Conservation (phyloP, 2,797 vertebrate species). For the Hephaestus fuliginosus region DNA sequence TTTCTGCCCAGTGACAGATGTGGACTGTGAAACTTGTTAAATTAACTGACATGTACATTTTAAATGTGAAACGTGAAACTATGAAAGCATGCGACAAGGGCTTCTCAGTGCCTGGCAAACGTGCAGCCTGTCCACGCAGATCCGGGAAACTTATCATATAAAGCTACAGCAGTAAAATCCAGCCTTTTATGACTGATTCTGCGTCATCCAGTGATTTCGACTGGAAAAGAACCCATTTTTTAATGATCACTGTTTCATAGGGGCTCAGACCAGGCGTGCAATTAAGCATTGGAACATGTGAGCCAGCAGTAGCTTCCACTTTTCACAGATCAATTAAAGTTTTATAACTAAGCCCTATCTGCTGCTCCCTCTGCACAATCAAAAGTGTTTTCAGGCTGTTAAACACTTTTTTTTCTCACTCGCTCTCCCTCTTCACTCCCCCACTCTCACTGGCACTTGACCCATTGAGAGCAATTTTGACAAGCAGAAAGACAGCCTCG, state of each 20-base stretch:
- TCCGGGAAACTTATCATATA: conserved; percentile 83
- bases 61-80: conserved; percentile 73
- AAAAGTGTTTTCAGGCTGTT: conserved; percentile 84
- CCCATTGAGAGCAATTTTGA: conserved; percentile 83
- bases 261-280: conserved; percentile 78
- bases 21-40: conserved; percentile 64
- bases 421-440: conserved; percentile 42
- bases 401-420: conserved; percentile 68
- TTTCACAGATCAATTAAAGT: conserved; percentile 88
- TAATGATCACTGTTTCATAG: conserved; percentile 84
- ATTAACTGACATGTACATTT: conserved; percentile 73
- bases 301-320: conserved; percentile 84
- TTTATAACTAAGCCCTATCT: conserved; percentile 84
- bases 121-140: conserved; percentile 71
- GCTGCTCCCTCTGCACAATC: conserved; percentile 82
- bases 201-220: conserved; percentile 84
- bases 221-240: conserved; percentile 80
- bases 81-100: conserved; percentile 67
- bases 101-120: conserved; percentile 73
- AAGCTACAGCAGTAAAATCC: conserved; percentile 77
- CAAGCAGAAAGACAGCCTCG: conserved; percentile 80
- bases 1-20: conserved; percentile 59
- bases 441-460: conserved; percentile 79
- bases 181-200: conserved; percentile 83
- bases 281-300: conserved; percentile 83